phyloP scores from a whole-genome alignment of 1,140 invertebrate genomes.

The Drosophila gunungcola region DNA sequence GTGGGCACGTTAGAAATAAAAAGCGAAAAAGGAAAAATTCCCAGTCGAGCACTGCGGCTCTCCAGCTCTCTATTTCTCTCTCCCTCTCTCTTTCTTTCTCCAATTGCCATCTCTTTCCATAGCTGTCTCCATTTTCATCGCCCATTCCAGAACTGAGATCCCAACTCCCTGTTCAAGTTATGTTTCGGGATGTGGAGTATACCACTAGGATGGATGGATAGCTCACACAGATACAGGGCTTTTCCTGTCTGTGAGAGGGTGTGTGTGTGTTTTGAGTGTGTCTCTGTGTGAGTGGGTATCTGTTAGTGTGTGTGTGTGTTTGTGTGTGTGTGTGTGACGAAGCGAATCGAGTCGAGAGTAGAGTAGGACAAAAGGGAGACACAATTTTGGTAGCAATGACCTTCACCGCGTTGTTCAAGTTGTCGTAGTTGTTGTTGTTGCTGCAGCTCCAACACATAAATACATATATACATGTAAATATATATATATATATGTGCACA shows the following conservation, averaged over 20 bases:
- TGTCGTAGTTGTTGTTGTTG: slow-evolving; percentile 66
- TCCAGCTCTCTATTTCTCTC: slow-evolving; percentile 8
- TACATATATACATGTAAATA: slow-evolving; percentile 12
- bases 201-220: slow-evolving; percentile 61
- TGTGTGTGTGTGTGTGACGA: slow-evolving; percentile 42
- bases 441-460: slow-evolving; percentile 36
- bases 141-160: slow-evolving; percentile 20
- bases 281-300: slow-evolving; percentile 17
- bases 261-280: slow-evolving; percentile 9
- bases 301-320: slow-evolving; percentile 35
- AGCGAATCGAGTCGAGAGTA: slow-evolving; percentile 67
- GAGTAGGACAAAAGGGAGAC: slow-evolving; percentile 84
- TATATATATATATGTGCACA: neutral
- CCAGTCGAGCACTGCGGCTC: slow-evolving; percentile 39
- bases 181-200: slow-evolving; percentile 63
- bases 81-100: neutral
- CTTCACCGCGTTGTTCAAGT: slow-evolving; percentile 84
- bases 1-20: slow-evolving; percentile 33
- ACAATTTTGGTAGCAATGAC: slow-evolving; percentile 85
- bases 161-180: slow-evolving; percentile 26
- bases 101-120: slow-evolving; percentile 2
- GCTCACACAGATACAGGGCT: slow-evolving; percentile 31
- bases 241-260: slow-evolving; percentile 36
- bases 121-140: slow-evolving; percentile 33
- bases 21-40: slow-evolving; percentile 42